phyloP scores from a whole-genome alignment of 2,797 vertebrate species.

The Acipenser transmontanus region DNA sequence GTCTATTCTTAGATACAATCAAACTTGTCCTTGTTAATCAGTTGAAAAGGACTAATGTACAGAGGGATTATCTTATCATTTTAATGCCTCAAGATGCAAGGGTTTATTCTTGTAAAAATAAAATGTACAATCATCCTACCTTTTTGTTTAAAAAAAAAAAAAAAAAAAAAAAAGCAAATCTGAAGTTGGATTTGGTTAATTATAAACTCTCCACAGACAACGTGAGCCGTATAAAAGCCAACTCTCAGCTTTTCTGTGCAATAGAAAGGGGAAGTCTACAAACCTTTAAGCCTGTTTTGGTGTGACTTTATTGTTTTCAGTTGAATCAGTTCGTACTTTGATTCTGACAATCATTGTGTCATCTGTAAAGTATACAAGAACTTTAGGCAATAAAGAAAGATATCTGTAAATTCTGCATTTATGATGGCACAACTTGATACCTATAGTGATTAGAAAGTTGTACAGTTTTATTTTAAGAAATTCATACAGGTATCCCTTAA shows the following conservation, averaged over 20 bases:
- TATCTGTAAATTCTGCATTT: too few relatives aligned
- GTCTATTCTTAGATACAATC: conserved; percentile 26
- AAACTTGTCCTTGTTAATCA: conserved; percentile 27
- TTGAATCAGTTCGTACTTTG: conserved; percentile 52
- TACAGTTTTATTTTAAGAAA: too few relatives aligned
- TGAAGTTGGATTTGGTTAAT: neutral
- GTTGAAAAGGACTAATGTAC: conserved; percentile 19
- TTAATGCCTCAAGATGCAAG: conserved; percentile 23
- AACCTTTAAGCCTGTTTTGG: conserved; percentile 40
- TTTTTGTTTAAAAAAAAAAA: too few relatives aligned
- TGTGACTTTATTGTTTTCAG: conserved; percentile 48
- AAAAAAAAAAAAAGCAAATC: neutral
- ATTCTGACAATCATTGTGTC: conserved; percentile 38
- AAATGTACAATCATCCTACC: too few relatives aligned
- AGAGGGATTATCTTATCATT: conserved; percentile 16
- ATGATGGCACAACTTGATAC: too few relatives aligned
- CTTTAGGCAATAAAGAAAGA: too few relatives aligned
- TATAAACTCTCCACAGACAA: neutral
- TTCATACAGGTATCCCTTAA: too few relatives aligned
- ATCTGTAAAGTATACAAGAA: too few relatives aligned
- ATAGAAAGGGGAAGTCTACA: neutral
- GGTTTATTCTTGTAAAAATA: too few relatives aligned
- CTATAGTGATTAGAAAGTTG: too few relatives aligned
- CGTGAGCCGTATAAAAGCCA: neutral
- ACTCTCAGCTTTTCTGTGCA: neutral